Base-by-base conservation (phyloP, 2,797 vertebrate species). In the Ataeniobius toweri region DNA sequence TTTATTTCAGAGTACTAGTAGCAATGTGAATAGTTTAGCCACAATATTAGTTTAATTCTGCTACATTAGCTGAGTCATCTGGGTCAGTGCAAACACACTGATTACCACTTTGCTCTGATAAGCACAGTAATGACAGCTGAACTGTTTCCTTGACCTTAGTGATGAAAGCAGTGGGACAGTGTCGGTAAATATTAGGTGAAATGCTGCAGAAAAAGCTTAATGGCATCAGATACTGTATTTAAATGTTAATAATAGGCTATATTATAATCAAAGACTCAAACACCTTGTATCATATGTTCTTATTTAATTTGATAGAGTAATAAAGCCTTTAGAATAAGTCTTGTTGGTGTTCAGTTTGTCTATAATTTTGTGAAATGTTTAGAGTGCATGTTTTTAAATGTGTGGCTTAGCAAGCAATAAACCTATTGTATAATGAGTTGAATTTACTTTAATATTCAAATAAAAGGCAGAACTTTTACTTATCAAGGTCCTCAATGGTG, bases 261-360 rank as follows among this genome's bases (percentile, higher is more conserved):
- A 96, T 95, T 94, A 92, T 94, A 93, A 94, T 94, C 93, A 90
- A 88, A 93, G 82, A 93, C 89, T 89, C 84, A 44, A n/a, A 89
- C 91, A 86, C 88, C 86, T 92, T 96, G 94, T 96, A 96, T 94
- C 91, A 93, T 95, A 95, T 90, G 91, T 95, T 93, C 82, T 94
- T 96, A 96, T 96, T 96, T 96, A 95, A 96, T 96, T 95, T 96
- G 92, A 94, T 96, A 93, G 94, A 85, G 89, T 92, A 95, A 95
- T 95, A 95, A 95, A 96, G 90, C 89, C 86, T 95, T 96, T 93
- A 94, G 93, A 94, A 89, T 91, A 93, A 92, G 79, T 22, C 20
- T 44, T 50, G 36, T 46, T 58, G 61, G 22, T 24, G n/a, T 86
- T 41, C 24, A 79, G 12, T 73, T 53, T 50, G 3, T 61, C 2